These are phyloP conservation scores for Galago senegalensis DNA, from an alignment of 2,797 vertebrate species.

Conservation along the genomic window DNA sequence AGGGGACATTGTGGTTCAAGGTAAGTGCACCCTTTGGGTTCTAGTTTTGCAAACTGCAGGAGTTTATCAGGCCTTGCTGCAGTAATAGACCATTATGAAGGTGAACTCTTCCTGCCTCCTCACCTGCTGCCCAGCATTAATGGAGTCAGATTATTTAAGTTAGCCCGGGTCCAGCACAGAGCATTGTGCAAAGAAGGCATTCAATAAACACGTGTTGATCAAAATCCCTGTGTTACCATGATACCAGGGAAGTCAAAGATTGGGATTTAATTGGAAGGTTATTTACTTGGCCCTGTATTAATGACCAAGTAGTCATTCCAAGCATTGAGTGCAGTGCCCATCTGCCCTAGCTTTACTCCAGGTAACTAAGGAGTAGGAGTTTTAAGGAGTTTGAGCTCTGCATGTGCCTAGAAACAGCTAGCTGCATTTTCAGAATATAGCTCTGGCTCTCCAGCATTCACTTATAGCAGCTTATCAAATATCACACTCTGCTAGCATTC, in stretches of 20 bases:
- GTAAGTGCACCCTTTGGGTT: not conserved
- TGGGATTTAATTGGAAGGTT: not conserved
- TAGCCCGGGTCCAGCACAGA: not conserved
- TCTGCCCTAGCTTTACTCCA: not conserved
- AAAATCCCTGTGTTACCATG: not conserved
- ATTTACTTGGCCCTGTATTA: not conserved
- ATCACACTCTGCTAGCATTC: not conserved
- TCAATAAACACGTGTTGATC: not conserved
- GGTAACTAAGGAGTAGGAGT: not conserved
- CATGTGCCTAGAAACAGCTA: not conserved
- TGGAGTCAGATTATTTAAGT: not conserved
- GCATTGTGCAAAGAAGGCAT: not conserved
- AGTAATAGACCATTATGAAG: not conserved
- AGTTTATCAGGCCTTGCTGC: not conserved
- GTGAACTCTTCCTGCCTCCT: not conserved
- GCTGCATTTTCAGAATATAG: constrained; percentile 4
- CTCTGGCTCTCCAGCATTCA: not conserved
- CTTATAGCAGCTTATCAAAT: not conserved
- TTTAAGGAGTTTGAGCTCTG: not conserved
- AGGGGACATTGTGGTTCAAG: constrained; percentile 50
- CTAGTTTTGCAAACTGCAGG: not conserved
- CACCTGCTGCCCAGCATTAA: not conserved
- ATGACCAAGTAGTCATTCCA: not conserved
- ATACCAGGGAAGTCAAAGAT: not conserved
- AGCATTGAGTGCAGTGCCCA: not conserved